Evolutionary conservation across 2,888 invertebrate species (phyloP).

Genomic region (Caenorhabditis sp.): DNA sequence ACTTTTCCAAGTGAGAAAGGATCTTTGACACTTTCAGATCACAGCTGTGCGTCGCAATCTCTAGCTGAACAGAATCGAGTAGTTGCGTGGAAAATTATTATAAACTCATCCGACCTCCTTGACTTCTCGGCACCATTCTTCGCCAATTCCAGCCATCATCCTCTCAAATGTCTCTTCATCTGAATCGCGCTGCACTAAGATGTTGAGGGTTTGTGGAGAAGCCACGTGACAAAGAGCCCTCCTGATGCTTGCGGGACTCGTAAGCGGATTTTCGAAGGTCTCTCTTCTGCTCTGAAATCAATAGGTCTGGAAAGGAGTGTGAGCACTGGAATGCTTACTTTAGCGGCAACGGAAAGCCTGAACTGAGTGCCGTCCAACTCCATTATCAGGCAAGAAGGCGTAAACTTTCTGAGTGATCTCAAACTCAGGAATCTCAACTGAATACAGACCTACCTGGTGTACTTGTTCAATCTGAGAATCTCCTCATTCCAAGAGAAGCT

Average conservation of each 20-base stretch:
- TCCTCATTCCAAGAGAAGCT: slow-evolving; percentile 34
- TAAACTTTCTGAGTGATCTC: slow-evolving; percentile 36
- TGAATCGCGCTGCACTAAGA: neutral
- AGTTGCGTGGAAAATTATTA: neutral
- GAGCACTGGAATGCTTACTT: neutral
- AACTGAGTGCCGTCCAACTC: slow-evolving; percentile 2
- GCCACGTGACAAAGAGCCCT: slow-evolving; percentile 13
- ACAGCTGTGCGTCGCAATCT: slow-evolving; percentile 6
- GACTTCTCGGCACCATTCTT: neutral
- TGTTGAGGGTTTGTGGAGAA: slow-evolving; percentile 7
- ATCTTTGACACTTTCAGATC: neutral
- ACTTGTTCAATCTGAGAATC: slow-evolving; percentile 19
- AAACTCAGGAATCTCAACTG: too few species aligned
- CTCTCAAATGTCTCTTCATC: neutral
- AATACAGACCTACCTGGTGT: slow-evolving; percentile 24
- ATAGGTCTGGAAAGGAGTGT: neutral
- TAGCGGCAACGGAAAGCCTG: slow-evolving; percentile 3
- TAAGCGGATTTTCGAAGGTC: neutral
- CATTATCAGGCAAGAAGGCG: neutral
- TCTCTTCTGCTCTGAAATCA: neutral
- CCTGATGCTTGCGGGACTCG: neutral
- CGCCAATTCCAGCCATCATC: slow-evolving; percentile 8
- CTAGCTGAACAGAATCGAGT: slow-evolving; percentile 37
- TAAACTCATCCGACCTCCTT: neutral
- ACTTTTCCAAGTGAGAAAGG: slow-evolving; percentile 1